Percentiles rank a stretch among this genome's conserved stretches.
Conservation (phyloP, 1,140 invertebrate genomes). For the Chlorops oryzae region DNA sequence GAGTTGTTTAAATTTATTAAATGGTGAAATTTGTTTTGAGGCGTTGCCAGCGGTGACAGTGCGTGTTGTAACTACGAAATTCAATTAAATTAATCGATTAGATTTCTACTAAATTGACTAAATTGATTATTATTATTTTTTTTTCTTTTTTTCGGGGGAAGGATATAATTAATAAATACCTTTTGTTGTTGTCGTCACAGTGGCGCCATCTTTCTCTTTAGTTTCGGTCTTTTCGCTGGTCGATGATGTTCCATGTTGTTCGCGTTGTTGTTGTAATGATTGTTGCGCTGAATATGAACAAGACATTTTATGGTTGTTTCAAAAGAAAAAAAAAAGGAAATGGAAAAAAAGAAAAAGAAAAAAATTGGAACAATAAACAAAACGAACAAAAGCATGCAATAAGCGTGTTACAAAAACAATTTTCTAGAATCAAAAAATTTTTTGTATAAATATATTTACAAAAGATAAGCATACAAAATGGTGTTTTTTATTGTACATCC, state of each 20-base stretch:
- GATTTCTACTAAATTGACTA: background rate
- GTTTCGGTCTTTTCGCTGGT: slow-evolving; percentile 43
- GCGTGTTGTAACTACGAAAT: slow-evolving; percentile 63
- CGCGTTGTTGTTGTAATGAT: slow-evolving; percentile 36
- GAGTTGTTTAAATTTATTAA: slow-evolving; percentile 84
- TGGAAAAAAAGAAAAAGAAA: slow-evolving; percentile 23
- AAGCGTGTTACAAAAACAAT: no score
- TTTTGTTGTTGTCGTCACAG: slow-evolving; percentile 46
- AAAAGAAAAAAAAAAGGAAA: slow-evolving; percentile 15
- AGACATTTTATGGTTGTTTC: no score
- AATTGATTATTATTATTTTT: background rate
- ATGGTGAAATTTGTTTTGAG: slow-evolving; percentile 70
- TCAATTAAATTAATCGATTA: background rate
- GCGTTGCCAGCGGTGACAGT: slow-evolving; percentile 53
- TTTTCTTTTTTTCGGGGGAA: background rate
- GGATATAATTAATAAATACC: slow-evolving; percentile 16
- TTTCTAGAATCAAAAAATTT: no score
- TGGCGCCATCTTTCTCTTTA: slow-evolving; percentile 43
- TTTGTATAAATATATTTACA: no score
- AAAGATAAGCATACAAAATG: no score
- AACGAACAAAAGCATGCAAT: slow-evolving; percentile 14
- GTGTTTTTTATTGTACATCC: no score
- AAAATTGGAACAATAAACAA: slow-evolving; percentile 26
- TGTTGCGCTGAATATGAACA: background rate
- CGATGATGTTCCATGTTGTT: slow-evolving; percentile 26